phyloP scores from a whole-genome alignment of 2,113 vertebrate species.

The Ophthalmolycus amberensis region DNA sequence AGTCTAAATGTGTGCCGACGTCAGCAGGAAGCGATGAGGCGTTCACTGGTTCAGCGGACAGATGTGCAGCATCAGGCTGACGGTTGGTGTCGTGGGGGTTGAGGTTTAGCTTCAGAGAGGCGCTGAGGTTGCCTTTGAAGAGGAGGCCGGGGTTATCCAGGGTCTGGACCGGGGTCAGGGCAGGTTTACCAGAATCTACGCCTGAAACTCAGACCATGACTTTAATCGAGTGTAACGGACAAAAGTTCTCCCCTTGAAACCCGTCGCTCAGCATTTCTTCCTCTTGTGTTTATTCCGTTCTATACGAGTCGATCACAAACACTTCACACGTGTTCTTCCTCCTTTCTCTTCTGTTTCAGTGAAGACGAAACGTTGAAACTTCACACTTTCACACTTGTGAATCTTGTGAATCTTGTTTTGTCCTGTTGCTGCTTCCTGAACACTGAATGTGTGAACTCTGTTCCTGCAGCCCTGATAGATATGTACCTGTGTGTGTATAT shows the following conservation, averaged over 20 bases:
- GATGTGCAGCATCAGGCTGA: constrained; percentile 26
- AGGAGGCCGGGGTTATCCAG: constrained; percentile 19
- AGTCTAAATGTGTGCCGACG: not conserved
- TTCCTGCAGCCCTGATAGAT: too few species aligned
- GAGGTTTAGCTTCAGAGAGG: not conserved
- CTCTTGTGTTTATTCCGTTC: too few species aligned
- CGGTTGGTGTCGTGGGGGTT: not conserved
- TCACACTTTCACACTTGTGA: too few species aligned
- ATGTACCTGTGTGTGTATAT: too few species aligned
- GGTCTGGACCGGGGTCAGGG: constrained; percentile 16
- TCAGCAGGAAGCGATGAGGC: not conserved
- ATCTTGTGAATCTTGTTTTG: too few species aligned
- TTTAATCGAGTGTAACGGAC: not conserved
- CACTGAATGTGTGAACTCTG: too few species aligned
- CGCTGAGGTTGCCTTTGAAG: constrained; percentile 43
- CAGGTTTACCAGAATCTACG: constrained; percentile 43
- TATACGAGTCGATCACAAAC: too few species aligned
- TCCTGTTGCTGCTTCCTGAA: too few species aligned
- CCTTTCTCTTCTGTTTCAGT: too few species aligned
- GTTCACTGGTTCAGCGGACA: not conserved
- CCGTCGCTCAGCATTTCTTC: not conserved
- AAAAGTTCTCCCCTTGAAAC: too few species aligned
- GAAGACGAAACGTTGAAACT: too few species aligned
- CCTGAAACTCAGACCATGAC: not conserved
- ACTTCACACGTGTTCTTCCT: too few species aligned